phyloP scores from a whole-genome alignment of 2,797 vertebrate species.

The Squalus acanthias region DNA sequence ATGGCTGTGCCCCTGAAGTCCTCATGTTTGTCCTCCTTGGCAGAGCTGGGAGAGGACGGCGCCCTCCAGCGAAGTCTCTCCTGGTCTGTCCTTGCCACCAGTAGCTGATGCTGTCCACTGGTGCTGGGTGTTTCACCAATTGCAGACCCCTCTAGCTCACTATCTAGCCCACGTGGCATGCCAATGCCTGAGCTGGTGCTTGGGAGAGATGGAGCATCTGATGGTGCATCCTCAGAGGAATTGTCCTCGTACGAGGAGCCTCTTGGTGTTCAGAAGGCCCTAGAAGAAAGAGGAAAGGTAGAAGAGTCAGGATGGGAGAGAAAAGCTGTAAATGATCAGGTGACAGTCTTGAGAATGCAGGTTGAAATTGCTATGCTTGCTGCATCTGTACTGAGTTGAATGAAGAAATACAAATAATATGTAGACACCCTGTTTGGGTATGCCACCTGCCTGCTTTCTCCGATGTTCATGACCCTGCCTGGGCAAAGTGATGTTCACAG shows the following conservation, averaged over 20 bases:
- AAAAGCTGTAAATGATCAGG: no score
- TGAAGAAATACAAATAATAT: no score
- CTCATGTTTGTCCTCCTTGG: background rate
- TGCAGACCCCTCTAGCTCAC: background rate
- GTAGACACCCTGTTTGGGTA: no score
- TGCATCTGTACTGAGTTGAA: no score
- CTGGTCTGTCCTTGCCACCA: background rate
- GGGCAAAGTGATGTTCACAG: no score
- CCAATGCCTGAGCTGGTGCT: background rate
- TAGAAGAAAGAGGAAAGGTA: background rate
- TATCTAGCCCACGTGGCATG: background rate
- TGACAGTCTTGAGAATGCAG: no score
- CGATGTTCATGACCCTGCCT: no score
- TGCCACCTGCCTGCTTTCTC: no score
- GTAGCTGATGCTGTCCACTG: background rate
- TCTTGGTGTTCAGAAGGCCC: background rate
- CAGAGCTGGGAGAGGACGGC: background rate
- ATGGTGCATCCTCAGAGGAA: background rate
- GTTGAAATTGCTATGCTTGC: no score
- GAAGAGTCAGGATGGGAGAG: background rate
- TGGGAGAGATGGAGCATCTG: background rate
- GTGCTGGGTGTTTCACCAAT: background rate
- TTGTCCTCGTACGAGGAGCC: background rate
- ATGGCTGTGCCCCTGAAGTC: background rate
- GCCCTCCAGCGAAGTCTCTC: background rate